Base-by-base conservation (phyloP, 2,888 invertebrate genomes). In the Sussaba pulchella region DNA sequence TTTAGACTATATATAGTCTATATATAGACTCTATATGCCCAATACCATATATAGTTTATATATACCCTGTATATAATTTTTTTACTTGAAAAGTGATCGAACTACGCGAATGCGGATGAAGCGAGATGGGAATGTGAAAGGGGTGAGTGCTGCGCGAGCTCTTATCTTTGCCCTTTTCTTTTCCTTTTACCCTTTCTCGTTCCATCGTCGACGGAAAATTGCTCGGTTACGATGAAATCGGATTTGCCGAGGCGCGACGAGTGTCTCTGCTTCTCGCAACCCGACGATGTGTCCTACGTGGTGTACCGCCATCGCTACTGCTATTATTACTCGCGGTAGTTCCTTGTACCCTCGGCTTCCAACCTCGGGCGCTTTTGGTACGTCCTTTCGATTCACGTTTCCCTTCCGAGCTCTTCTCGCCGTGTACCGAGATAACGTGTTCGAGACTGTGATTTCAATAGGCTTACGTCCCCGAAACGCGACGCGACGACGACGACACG, bases 181-280 rank as follows among this genome's bases (percentile, higher is more conserved):
- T 36, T 24, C 41, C 2, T 57, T 57, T 57, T 1, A n/a, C n/a
- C n/a, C n/a, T 31, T 57, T 26, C 39, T 61, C 19, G 17, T 45
- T 57, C 57, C 45, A 54, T 66, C 73, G 77, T 52, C 43, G 45
- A 66, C 70, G 69, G 66, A 57, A 78, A 80, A 83, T 83, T 83
- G 79, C 75, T 80, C 84, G 78, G 82, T 85, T 83, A 84, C 81
- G 82, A 82, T 74, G 82, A 85, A 89, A 89, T 89, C 87, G 84
- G 84, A 89, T 88, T 87, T 87, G 82, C 85, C 78, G 75, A 82
- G 82, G 76, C 81, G 84, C 83, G 74, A 83, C 54, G 77, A 83
- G 82, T 82, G 81, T 84, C 83, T 76, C 77, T 64, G 54, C 31
- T 74, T 31, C 24, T 39, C 39, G 19, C 39, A 47, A 70, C 31